These are phyloP conservation scores for Platyscapa corneri DNA, from an alignment of 1,140 invertebrate genomes.

Conservation along the genomic window DNA sequence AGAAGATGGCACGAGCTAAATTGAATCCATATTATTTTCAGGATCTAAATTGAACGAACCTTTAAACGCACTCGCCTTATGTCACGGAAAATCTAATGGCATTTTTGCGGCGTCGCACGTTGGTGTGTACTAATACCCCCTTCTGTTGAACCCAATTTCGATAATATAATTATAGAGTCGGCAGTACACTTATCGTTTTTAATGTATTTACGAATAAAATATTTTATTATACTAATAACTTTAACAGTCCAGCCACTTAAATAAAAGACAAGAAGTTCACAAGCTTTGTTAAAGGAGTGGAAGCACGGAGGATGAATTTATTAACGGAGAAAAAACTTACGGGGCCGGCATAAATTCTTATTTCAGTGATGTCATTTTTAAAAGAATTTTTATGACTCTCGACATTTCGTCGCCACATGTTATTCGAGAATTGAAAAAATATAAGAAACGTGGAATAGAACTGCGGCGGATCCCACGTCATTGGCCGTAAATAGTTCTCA, in stretches of 20 bases:
- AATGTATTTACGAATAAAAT: not conserved
- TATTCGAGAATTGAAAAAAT: slow-evolving; percentile 19
- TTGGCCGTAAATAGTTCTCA: not conserved
- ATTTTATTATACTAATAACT: not conserved
- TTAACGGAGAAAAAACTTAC: slow-evolving; percentile 31
- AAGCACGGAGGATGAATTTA: slow-evolving; percentile 23
- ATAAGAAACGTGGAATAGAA: not conserved
- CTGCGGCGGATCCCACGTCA: not conserved
- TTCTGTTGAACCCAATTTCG: not conserved
- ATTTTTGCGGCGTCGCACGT: too few species aligned
- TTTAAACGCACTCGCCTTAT: too few species aligned
- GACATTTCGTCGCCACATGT: slow-evolving; percentile 28
- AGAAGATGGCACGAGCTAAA: too few species aligned
- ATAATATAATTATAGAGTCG: not conserved
- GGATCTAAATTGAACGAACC: too few species aligned
- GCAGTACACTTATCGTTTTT: not conserved
- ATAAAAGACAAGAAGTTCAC: slow-evolving; percentile 4
- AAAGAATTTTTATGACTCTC: slow-evolving; percentile 38
- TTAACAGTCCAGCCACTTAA: not conserved
- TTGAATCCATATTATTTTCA: too few species aligned
- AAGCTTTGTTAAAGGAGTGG: not conserved
- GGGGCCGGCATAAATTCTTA: slow-evolving; percentile 22
- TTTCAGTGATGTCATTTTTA: slow-evolving; percentile 27
- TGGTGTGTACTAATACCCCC: too few species aligned
- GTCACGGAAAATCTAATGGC: too few species aligned